Evolutionary conservation across 2,797 vertebrate species (phyloP), one percentile per base, ranked within the genome.

Genomic region (Aulostomus chinensis): DNA sequence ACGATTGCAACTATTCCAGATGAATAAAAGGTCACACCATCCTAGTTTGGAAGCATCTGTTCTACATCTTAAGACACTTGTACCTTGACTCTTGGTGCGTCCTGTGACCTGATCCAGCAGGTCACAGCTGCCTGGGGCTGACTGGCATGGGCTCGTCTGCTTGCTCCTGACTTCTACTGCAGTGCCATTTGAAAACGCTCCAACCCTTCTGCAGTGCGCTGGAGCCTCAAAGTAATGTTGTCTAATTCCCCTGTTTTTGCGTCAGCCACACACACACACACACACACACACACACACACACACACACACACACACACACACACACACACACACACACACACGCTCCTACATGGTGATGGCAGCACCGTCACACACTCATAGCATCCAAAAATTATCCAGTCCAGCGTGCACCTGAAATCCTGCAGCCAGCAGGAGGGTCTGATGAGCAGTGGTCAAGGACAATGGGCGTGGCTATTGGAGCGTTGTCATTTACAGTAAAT

Each of bases 151-250:
- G 70, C 58, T 59, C 4, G 33, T 65, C 60, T 45, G 40, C 58
- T 57, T 58, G 58, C 68, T 40, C 77, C 52, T 50, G 55, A 41
- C 45, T 74, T 75, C 73, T 85, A 58, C 86, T 87, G 88, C 87
- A 89, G 79, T 82, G 77, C 66, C 60, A 68, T 76, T 86, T 87
- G 77, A 89, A 85, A 81, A 55, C 59, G 54, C 57, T 85, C 76
- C 84, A 88, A 73, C 66, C 43, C 37, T 82, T 81, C 88, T 90
- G 90, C 89, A 87, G 81, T 80, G 80, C 57, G 71, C 76, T 70
- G 76, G 51, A 75, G 58, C 65, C 43, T 63, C 59, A 65, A 65
- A 64, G 61, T 73, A 80, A 76, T 86, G 79, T 53, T 64, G 70
- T 81, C 60, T 47, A 59, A 68, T 66, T 77, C 49, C 37, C 57